Percentiles rank a stretch among this genome's conserved stretches.
Evolutionary conservation across 2,888 invertebrate species (phyloP).

Genomic region (Calameuta pallipes): DNA sequence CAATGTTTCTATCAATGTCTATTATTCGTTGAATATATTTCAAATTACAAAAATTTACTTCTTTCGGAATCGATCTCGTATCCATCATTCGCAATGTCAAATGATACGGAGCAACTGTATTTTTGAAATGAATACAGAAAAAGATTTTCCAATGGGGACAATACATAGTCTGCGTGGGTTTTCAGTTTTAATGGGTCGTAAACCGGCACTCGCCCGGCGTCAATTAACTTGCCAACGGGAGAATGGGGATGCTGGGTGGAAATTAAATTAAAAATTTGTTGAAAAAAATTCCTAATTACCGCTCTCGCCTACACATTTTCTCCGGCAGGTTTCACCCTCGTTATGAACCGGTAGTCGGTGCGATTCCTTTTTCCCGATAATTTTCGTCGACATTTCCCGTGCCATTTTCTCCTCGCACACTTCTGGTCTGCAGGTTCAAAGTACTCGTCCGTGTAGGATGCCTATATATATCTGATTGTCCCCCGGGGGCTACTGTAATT

Average conservation of each 20-base stretch:
- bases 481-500: constrained; percentile 50
- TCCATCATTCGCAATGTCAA: background rate
- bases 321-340: constrained; percentile 15
- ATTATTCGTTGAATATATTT: background rate
- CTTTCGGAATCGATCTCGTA: background rate
- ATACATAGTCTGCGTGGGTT: constrained; percentile 38
- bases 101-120: constrained; percentile 7
- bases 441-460: constrained; percentile 40
- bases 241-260: background rate
- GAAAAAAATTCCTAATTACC: constrained; percentile 53
- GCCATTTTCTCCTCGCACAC: constrained; percentile 39
- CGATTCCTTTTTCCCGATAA: constrained; percentile 34
- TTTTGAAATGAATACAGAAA: background rate
- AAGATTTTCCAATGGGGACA: constrained; percentile 29
- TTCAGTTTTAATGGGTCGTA: constrained; percentile 41
- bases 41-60: background rate
- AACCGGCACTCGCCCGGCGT: constrained; percentile 41
- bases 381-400: constrained; percentile 28
- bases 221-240: constrained; percentile 37
- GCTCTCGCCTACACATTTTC: constrained; percentile 7
- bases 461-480: constrained; percentile 51
- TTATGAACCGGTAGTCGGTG: background rate
- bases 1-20: background rate
- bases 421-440: constrained; percentile 28
- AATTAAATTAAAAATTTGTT: constrained; percentile 53